These are phyloP conservation scores for Hyperoplus immaculatus DNA, from an alignment of 2,797 vertebrate species.

Conservation along the genomic window DNA sequence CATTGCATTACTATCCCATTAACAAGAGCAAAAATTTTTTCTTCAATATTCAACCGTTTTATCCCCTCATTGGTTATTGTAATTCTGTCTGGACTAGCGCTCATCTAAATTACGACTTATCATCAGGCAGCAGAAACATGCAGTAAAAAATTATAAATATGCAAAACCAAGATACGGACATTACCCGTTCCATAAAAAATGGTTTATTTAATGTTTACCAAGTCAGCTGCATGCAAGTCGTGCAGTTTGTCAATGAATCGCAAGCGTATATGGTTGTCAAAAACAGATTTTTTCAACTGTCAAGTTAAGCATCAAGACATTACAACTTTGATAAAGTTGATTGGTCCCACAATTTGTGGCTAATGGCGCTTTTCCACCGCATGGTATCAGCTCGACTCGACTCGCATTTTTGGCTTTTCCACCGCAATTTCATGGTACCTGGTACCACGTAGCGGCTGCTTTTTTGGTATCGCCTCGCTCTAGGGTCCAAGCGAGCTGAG, in stretches of 20 bases:
- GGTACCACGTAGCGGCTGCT: too few species aligned
- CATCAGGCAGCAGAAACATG: slow-evolving; percentile 53
- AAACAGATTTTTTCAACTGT: neutral
- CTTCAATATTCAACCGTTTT: slow-evolving; percentile 10
- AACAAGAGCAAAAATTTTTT: slow-evolving; percentile 5
- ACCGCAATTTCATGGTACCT: too few species aligned
- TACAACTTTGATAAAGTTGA: too few species aligned
- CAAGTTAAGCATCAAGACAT: neutral
- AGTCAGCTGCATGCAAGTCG: slow-evolving; percentile 27
- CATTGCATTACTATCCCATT: slow-evolving; percentile 14
- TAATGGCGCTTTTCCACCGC: too few species aligned
- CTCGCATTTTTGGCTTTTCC: too few species aligned
- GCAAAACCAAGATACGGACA: slow-evolving; percentile 53
- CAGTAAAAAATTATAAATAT: slow-evolving; percentile 49
- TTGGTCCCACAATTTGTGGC: slow-evolving; percentile 16
- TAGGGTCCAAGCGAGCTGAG: too few species aligned
- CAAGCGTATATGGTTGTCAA: slow-evolving; percentile 13
- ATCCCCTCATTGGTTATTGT: slow-evolving; percentile 42
- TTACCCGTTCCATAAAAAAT: slow-evolving; percentile 38
- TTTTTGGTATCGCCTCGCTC: too few species aligned
- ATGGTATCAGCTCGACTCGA: too few species aligned
- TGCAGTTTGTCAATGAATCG: slow-evolving; percentile 14
- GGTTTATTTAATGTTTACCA: slow-evolving; percentile 58
- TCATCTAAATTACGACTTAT: slow-evolving; percentile 45
- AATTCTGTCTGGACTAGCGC: slow-evolving; percentile 34